Evolutionary conservation across 2,888 invertebrate species (phyloP), one percentile per base, ranked within the genome.

Genomic region (Xanthia togata): DNA sequence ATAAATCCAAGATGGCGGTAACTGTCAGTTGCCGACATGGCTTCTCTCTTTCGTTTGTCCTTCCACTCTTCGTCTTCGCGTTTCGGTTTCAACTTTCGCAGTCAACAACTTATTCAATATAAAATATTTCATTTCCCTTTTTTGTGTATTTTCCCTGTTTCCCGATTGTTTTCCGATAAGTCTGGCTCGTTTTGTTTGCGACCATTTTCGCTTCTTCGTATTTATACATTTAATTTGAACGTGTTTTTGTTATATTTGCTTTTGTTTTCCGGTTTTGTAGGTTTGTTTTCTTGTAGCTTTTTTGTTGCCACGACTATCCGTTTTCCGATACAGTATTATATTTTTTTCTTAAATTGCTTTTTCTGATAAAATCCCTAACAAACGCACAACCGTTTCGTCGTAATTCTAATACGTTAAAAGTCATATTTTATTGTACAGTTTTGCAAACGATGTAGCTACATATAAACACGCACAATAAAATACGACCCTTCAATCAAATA

Each of bases 21-120:
- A 70, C 23, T 74, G 86, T 73, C 84, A 79, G 63, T 73, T 76
- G 26, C 35, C 60, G 31, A 59, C 38, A 70, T 53, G 50, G 4
- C 72, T 64, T 75, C 50, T 74, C 73, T 76, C 68, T 59, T 57
- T n/a, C 47, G 41, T 41, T n/a, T 63, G 31, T 31, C 55, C 31
- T 57, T 55, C 20, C 35, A 76, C 31, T 71, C 59, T 77, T 75
- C 69, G 69, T 67, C 17, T 53, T 60, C 76, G 6, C 17, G 53
- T 70, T 63, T 73, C 78, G 50, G 26, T 79, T 72, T 73, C 69
- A 76, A 69, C 53, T 65, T 76, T 53, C 57, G 44, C 47, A 55
- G 70, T 86, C 84, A 73, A 78, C 64, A 80, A 81, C 63, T 78
- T 72, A 74, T 71, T 77, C 59, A 71, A 70, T 76, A 83, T 57